Evolutionary conservation across 92 coral and sea anemone species (phyloP), one percentile per base, ranked within the genome.

Genomic region (Heliopora coerulea): DNA sequence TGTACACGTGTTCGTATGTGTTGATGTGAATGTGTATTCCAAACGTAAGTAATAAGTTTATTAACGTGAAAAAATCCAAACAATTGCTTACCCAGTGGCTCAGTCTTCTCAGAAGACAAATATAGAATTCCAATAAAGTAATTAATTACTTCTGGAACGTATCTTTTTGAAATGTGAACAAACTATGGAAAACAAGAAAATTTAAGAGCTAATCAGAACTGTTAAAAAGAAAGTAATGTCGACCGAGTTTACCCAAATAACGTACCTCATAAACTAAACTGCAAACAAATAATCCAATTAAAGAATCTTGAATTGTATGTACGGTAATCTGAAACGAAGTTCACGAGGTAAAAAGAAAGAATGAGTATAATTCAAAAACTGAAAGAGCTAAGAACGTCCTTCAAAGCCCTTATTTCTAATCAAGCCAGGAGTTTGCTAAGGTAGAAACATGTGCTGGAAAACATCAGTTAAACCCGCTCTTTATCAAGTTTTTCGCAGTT

Each of bases 91-190:
- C 84, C 66, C 21, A 9, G 10, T 32, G 79, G 65, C 18, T 60
- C 41, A 3, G 58, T 75, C 73, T 92, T 92, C 59, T 85, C 95
- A n/a, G 97, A 89, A 54, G 92, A 89, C 57, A 87, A 73, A 62
- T 74, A 89, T 15, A 89, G 60, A 65, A 89, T 80, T 21, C 97
- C 96, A 64, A 86, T 82, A 14, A 92, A 69, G 59, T 84, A 92
- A 62, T 89, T 92, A 61, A 89, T 63, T 0, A 75, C 97, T 77
- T 92, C 97, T 14, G 97, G 97, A 21, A 85, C 96, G 19, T 89
- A 79, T 67, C 97, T 87, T 78, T 89, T 92, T 15, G 97, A 92
- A 0, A 86, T 46, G 15, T 78, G 76, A 1, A 89, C 81, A 78
- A 78, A 88, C 97, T 92, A 82, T 20, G 27, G 57, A 58, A 57